Evolutionary conservation across 2,888 invertebrate species (phyloP).

Genomic region (Fissipunctia ypsillon): DNA sequence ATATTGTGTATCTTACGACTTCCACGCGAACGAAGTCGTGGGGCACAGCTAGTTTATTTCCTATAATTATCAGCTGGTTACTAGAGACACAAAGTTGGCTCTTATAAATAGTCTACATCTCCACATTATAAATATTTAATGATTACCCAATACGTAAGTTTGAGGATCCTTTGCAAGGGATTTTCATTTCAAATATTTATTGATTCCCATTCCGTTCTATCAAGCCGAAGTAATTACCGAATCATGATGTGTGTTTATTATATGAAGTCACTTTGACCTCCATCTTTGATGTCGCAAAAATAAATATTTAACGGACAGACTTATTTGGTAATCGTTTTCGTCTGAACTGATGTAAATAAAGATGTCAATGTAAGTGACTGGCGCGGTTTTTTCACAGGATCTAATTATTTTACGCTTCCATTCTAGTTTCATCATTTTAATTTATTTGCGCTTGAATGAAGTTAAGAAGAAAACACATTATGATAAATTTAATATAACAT

Average conservation of each 20-base stretch:
- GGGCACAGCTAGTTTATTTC: too few relatives aligned
- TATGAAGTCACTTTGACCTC: conserved; percentile 56
- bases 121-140: not conserved
- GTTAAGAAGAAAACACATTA: too few relatives aligned
- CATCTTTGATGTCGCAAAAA: conserved; percentile 64
- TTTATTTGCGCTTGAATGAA: not conserved
- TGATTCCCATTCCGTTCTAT: conserved; percentile 9
- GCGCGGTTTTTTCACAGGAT: conserved; percentile 21
- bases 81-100: not conserved
- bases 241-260: conserved; percentile 62
- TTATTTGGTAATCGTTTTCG: conserved; percentile 50
- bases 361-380: conserved; percentile 3
- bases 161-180: not conserved
- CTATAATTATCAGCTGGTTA: not conserved
- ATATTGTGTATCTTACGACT: too few relatives aligned
- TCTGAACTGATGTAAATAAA: conserved; percentile 35
- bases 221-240: conserved; percentile 61
- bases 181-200: conserved; percentile 24
- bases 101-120: not conserved
- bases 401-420: conserved; percentile 22
- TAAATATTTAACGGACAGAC: conserved; percentile 56
- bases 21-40: too few relatives aligned
- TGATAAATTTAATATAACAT: not conserved
- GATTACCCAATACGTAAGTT: not conserved
- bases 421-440: not conserved